These are phyloP conservation scores for Anolis carolinensis DNA, from an alignment of 2,113 vertebrate genomes.

Conservation along the genomic window DNA sequence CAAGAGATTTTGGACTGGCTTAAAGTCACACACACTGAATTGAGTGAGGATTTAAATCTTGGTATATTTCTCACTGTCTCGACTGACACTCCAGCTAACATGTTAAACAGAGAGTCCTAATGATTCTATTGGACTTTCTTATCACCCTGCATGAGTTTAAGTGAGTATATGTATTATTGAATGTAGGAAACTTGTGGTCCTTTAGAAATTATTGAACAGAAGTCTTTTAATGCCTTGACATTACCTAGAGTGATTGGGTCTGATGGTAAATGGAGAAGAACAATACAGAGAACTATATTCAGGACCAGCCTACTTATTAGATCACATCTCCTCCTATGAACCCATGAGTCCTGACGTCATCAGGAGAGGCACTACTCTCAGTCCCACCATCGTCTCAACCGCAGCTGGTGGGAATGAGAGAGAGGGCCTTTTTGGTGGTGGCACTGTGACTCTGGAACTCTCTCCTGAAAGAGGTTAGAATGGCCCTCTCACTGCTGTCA, in stretches of 20 bases:
- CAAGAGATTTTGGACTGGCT: background rate
- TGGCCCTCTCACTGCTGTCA: too few species aligned
- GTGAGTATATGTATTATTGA: background rate
- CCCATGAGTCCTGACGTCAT: too few species aligned
- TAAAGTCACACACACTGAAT: background rate
- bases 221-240: background rate
- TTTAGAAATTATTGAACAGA: background rate
- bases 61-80: background rate
- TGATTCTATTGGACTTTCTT: background rate
- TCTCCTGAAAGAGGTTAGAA: too few species aligned
- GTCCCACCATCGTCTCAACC: too few species aligned
- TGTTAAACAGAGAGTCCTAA: background rate
- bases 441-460: too few species aligned
- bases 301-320: too few species aligned
- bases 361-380: too few species aligned
- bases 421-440: too few species aligned
- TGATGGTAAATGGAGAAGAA: background rate
- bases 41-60: background rate
- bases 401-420: too few species aligned
- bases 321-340: too few species aligned
- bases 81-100: background rate
- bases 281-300: background rate
- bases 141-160: background rate
- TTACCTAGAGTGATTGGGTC: background rate
- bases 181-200: background rate